A percentile compares a stretch with the other conserved stretches of the same genome.
Evolutionary conservation across 1,140 invertebrate species (phyloP).

Genomic region (Drosophila guanche): DNA sequence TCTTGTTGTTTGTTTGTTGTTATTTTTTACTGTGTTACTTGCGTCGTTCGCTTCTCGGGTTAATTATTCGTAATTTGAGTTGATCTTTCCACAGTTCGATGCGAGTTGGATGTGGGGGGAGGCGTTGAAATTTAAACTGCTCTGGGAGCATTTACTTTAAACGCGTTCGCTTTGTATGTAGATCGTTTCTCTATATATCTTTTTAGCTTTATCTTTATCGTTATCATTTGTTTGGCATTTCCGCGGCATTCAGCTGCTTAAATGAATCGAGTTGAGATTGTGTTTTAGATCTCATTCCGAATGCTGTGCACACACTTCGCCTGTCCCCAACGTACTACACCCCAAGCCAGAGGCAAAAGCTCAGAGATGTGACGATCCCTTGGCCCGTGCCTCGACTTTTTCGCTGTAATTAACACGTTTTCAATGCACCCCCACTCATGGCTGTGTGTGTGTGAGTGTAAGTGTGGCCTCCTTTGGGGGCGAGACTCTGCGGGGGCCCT

Average conservation of each 20-base stretch:
- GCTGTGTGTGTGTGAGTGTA: too few relatives aligned
- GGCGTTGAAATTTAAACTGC: constrained; percentile 72
- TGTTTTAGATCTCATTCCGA: constrained; percentile 47
- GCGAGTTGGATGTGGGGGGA: constrained; percentile 14
- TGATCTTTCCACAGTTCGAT: constrained; percentile 28
- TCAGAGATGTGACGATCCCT: background rate
- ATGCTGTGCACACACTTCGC: constrained; percentile 68
- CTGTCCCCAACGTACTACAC: constrained; percentile 28
- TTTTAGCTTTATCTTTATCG: constrained; percentile 27
- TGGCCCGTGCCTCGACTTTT: constrained; percentile 24
- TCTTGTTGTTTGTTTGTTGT: constrained; percentile 40
- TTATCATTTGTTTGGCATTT: constrained; percentile 46
- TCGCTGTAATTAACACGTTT: constrained; percentile 76
- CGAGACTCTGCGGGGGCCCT: constrained; percentile 4
- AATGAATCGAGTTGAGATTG: constrained; percentile 20
- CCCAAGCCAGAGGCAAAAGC: constrained; percentile 2
- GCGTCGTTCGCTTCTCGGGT: constrained; percentile 25
- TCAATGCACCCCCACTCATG: constrained; percentile 27
- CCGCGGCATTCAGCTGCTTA: constrained; percentile 27
- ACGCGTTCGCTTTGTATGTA: constrained; percentile 55
- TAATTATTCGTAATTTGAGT: constrained; percentile 54
- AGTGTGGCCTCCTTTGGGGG: too few relatives aligned
- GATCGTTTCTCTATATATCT: constrained; percentile 48
- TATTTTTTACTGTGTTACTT: constrained; percentile 10
- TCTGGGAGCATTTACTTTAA: constrained; percentile 63